These are phyloP conservation scores for human DNA, from an alignment of 2,113 vertebrate genomes.

Conservation along the genomic window DNA sequence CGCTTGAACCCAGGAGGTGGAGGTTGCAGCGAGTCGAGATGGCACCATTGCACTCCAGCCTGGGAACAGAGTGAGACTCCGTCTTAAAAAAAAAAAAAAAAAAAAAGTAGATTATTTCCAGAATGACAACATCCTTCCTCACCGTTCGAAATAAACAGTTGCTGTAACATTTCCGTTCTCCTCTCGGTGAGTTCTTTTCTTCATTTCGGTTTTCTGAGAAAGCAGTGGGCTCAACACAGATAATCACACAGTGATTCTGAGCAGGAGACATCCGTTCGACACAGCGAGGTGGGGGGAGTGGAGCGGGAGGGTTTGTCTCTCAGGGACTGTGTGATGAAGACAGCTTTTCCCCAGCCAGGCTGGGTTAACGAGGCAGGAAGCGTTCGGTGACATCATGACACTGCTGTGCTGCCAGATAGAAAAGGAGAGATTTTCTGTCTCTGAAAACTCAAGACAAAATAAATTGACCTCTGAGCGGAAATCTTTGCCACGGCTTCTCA, in stretches of 20 bases:
- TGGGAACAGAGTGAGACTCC: too few species aligned
- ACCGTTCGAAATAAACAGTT: accelerated
- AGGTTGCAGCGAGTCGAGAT: too few species aligned
- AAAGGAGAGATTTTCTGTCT: neutral
- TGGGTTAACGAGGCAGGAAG: neutral
- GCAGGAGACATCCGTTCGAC: accelerated
- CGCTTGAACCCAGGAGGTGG: accelerated
- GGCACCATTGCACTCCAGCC: accelerated
- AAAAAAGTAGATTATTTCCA: accelerated
- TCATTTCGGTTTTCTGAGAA: accelerated
- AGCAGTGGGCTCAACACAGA: accelerated
- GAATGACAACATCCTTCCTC: accelerated
- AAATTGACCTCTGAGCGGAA: neutral
- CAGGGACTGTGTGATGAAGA: neutral
- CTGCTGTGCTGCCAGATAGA: neutral
- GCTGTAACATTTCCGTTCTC: accelerated
- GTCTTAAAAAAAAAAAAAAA: too few species aligned
- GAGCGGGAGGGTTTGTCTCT: neutral
- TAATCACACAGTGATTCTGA: too few species aligned
- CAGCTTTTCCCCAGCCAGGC: neutral
- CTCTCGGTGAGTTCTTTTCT: accelerated
- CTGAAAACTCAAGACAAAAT: neutral
- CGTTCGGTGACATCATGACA: accelerated
- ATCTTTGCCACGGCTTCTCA: neutral
- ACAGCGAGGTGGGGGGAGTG: accelerated